Evolutionary conservation across 2,888 invertebrate species (phyloP), one percentile per base, ranked within the genome.

Genomic region (Hybos culiciformis): DNA sequence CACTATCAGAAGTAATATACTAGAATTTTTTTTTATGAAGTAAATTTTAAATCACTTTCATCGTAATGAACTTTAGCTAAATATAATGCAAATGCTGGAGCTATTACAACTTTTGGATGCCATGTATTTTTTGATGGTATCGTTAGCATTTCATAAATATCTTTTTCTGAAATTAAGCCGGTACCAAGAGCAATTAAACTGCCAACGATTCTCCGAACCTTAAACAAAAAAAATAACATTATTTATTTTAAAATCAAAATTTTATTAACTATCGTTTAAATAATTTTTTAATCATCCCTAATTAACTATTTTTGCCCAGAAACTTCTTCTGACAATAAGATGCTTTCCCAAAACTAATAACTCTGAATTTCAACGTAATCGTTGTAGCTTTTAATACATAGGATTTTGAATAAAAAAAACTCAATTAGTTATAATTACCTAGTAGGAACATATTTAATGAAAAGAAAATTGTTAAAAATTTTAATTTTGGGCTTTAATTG

Each of bases 201-300:
- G 33, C 77, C 81, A 43, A 86, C 72, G 60, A 83, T 86, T 45
- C 86, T 77, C 40, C 88, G 77, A 34, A 88, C 78, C 83, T 86
- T n/a, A 64, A 36, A 67, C 17, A 24, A 40, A 38, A 15, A 19
- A 42, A n/a, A 20, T 39, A 23, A 33, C n/a, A 41, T 20, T 7
- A 7, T 29, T 29, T n/a, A n/a, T 29, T 5, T 12, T 29, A 5
- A 12, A n/a, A 29, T 29, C 5, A 29, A 29, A n/a, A n/a, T 29
- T 12, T 8, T n/a, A n/a, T n/a, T n/a, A n/a, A n/a, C n/a, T n/a
- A n/a, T n/a, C n/a, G n/a, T n/a, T n/a, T n/a, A n/a, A n/a, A n/a
- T n/a, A n/a, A n/a, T n/a, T n/a, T n/a, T n/a, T n/a, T n/a, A n/a
- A n/a, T n/a, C n/a, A n/a, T n/a, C n/a, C n/a, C n/a, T n/a, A n/a